Conservation (phyloP, 1,140 invertebrate genomes). For the Pomacea maculata region DNA sequence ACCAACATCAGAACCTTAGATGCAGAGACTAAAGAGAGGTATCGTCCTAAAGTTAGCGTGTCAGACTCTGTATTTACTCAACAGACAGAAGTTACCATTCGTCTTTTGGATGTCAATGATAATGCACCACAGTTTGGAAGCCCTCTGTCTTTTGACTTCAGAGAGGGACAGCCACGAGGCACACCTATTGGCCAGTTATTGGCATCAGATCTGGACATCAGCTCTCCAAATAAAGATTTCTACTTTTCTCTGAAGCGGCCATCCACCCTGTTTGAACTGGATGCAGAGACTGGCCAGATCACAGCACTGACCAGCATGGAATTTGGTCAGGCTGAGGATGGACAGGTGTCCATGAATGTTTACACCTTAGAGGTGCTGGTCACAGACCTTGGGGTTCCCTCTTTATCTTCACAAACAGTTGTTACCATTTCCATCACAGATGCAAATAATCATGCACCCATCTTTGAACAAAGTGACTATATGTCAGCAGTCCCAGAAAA, state of each 20-base stretch:
- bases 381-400: slow-evolving; percentile 95
- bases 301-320: slow-evolving; percentile 83
- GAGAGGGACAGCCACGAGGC: slow-evolving; percentile 78
- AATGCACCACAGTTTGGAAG: slow-evolving; percentile 51
- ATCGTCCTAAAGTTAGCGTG: slow-evolving; percentile 82
- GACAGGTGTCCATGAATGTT: slow-evolving; percentile 85
- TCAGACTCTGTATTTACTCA: slow-evolving; percentile 77
- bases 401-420: slow-evolving; percentile 71
- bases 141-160: slow-evolving; percentile 65
- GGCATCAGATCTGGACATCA: slow-evolving; percentile 87
- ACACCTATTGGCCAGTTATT: slow-evolving; percentile 81
- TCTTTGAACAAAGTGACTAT: slow-evolving; percentile 54
- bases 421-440: slow-evolving; percentile 56
- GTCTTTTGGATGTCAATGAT: slow-evolving; percentile 80
- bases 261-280: slow-evolving; percentile 88
- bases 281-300: slow-evolving; percentile 89
- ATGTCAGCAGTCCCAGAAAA: slow-evolving; percentile 78
- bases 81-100: slow-evolving; percentile 77
- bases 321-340: slow-evolving; percentile 79
- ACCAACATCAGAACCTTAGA: slow-evolving; percentile 86
- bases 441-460: slow-evolving; percentile 61
- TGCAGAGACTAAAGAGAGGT: slow-evolving; percentile 77
- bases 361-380: slow-evolving; percentile 86
- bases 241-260: slow-evolving; percentile 88
- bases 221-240: slow-evolving; percentile 92